Conservation (phyloP, 1,140 invertebrate genomes). For the Dendrolimus kikuchii region DNA sequence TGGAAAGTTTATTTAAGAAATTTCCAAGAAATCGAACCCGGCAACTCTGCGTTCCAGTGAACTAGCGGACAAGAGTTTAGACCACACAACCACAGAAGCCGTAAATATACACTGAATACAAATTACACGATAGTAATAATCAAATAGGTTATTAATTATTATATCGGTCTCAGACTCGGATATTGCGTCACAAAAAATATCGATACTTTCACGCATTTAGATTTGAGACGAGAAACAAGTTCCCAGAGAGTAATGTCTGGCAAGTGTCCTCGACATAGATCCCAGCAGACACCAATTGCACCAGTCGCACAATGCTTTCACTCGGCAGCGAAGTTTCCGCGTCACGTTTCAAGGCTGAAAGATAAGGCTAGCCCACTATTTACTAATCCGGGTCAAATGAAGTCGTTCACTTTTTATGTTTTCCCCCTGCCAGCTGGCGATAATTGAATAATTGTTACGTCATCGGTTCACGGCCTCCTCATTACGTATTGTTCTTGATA, state of each 20-base stretch:
- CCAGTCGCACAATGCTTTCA: slow-evolving; percentile 65
- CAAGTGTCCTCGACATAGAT: slow-evolving; percentile 51
- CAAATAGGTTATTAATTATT: too few species aligned
- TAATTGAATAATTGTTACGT: slow-evolving; percentile 30
- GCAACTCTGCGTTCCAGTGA: too few species aligned
- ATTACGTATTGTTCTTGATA: slow-evolving; percentile 23
- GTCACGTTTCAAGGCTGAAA: slow-evolving; percentile 62
- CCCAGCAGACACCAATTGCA: slow-evolving; percentile 41
- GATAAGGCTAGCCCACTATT: slow-evolving; percentile 48
- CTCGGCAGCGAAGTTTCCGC: slow-evolving; percentile 53
- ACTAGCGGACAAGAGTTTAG: too few species aligned
- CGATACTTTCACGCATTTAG: too few species aligned
- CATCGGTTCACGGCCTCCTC: slow-evolving; percentile 25
- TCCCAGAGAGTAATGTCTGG: too few species aligned
- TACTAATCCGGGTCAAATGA: slow-evolving; percentile 43
- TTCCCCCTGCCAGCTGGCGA: slow-evolving; percentile 19
- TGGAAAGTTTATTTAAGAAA: too few species aligned
- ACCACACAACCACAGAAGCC: too few species aligned
- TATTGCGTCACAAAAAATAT: neutral
- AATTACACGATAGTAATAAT: too few species aligned
- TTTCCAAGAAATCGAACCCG: too few species aligned
- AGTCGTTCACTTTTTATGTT: slow-evolving; percentile 47
- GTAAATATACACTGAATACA: too few species aligned
- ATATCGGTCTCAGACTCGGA: neutral
- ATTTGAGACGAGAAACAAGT: too few species aligned